phyloP scores from a whole-genome alignment of 2,888 invertebrate genomes.

The Formica aserva region DNA sequence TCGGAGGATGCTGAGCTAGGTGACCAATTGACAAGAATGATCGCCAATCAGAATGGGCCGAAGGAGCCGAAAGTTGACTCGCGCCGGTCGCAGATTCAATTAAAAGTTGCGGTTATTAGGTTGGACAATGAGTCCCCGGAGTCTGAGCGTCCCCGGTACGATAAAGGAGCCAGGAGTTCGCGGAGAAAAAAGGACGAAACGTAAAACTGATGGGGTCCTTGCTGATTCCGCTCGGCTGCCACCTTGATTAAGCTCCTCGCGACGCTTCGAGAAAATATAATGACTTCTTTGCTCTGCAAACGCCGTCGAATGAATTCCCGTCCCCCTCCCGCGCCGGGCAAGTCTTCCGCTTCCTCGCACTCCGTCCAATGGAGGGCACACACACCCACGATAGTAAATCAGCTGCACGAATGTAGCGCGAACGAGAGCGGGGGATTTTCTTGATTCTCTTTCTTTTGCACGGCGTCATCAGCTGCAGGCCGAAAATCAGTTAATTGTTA shows the following conservation, averaged over 20 bases:
- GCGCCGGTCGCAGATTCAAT: constrained; percentile 83
- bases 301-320: constrained; percentile 73
- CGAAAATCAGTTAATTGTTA: constrained; percentile 34
- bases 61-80: constrained; percentile 81
- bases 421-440: constrained; percentile 31
- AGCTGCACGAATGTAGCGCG: constrained; percentile 20
- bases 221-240: constrained; percentile 85
- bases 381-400: constrained; percentile 42
- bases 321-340: constrained; percentile 44
- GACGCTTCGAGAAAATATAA: constrained; percentile 85
- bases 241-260: constrained; percentile 85
- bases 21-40: constrained; percentile 70
- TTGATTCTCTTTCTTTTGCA: constrained; percentile 24
- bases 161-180: constrained; percentile 57
- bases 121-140: constrained; percentile 83
- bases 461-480: constrained; percentile 22
- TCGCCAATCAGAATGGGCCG: constrained; percentile 78
- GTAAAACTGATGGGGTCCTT: constrained; percentile 85
- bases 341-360: constrained; percentile 20
- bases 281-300: constrained; percentile 83
- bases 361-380: constrained; percentile 47
- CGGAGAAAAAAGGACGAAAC: constrained; percentile 73
- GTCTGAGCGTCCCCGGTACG: constrained; percentile 51
- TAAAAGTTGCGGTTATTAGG: constrained; percentile 85
- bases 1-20: constrained; percentile 46